phyloP scores from a whole-genome alignment of 2,888 invertebrate genomes.

The Orchesella flavescens region DNA sequence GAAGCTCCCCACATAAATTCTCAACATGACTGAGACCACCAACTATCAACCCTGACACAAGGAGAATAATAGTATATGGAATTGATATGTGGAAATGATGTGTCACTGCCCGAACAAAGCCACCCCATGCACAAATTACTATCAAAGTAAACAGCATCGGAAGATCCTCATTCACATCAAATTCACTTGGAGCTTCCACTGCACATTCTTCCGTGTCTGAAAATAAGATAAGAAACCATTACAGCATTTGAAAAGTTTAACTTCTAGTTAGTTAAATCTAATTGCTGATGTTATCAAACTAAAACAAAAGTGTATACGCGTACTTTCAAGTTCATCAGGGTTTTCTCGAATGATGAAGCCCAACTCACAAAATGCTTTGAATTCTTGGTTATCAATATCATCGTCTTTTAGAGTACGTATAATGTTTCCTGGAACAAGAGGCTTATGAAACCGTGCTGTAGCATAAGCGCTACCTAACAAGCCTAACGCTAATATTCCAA shows the following conservation, averaged over 20 bases:
- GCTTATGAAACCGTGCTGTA: neutral
- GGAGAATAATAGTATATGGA: slow-evolving; percentile 69
- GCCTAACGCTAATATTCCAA: neutral
- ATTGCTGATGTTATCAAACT: neutral
- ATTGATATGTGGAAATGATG: slow-evolving; percentile 38
- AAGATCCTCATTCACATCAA: slow-evolving; percentile 53
- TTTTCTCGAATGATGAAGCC: slow-evolving; percentile 23
- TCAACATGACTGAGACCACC: slow-evolving; percentile 42
- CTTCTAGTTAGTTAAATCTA: no score
- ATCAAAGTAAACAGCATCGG: slow-evolving; percentile 64
- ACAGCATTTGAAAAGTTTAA: neutral
- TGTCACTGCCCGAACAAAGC: slow-evolving; percentile 60
- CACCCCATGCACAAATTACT: slow-evolving; percentile 65
- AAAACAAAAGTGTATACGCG: neutral
- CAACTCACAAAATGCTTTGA: slow-evolving; percentile 31
- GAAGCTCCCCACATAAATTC: slow-evolving; percentile 22
- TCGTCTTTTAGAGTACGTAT: neutral
- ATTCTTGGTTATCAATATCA: slow-evolving; percentile 36
- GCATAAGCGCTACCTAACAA: neutral
- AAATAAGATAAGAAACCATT: neutral
- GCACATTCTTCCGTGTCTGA: slow-evolving; percentile 38
- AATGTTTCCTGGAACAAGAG: neutral
- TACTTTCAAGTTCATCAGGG: slow-evolving; percentile 19
- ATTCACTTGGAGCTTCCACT: slow-evolving; percentile 42
- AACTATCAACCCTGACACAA: slow-evolving; percentile 65